Evolutionary conservation across 2,113 vertebrate genomes (phyloP).

Genomic region (Glaucomys volans): DNA sequence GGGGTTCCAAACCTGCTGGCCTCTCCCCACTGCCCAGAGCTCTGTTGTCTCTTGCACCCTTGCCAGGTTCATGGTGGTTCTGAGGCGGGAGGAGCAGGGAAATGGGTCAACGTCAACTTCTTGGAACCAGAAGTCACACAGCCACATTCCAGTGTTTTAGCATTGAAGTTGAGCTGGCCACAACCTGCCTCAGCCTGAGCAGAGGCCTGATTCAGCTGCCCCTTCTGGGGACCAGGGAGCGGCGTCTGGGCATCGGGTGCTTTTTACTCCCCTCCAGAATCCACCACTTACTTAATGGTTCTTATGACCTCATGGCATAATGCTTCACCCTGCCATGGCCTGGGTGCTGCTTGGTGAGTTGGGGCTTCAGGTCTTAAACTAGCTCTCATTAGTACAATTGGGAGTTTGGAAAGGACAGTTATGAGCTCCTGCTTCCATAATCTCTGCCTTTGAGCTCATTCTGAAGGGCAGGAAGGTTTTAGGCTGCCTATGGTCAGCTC

Average conservation of each 20-base stretch:
- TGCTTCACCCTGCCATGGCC: not conserved
- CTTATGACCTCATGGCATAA: not conserved
- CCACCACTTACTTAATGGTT: not conserved
- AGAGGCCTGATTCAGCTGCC: no score
- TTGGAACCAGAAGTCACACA: not conserved
- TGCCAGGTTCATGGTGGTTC: not conserved
- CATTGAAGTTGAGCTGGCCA: rapidly evolving
- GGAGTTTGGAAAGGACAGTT: not conserved
- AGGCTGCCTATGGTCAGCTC: not conserved
- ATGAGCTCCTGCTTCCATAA: no score
- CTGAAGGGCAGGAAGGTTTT: not conserved
- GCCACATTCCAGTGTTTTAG: not conserved
- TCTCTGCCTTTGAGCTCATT: not conserved
- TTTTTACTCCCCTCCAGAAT: no score
- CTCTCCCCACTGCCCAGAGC: not conserved
- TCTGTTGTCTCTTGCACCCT: not conserved
- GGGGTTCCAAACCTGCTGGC: not conserved
- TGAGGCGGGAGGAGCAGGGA: not conserved
- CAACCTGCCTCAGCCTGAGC: not conserved
- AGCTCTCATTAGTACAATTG: not conserved
- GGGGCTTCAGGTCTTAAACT: not conserved
- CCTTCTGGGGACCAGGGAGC: not conserved
- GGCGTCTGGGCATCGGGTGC: rapidly evolving
- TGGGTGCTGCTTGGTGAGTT: not conserved
- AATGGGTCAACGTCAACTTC: not conserved